Percentiles rank a stretch among this genome's conserved stretches.
These are phyloP conservation scores for Pseudocheirus occidentalis DNA, from an alignment of 2,797 vertebrate genomes.

Conservation along the genomic window DNA sequence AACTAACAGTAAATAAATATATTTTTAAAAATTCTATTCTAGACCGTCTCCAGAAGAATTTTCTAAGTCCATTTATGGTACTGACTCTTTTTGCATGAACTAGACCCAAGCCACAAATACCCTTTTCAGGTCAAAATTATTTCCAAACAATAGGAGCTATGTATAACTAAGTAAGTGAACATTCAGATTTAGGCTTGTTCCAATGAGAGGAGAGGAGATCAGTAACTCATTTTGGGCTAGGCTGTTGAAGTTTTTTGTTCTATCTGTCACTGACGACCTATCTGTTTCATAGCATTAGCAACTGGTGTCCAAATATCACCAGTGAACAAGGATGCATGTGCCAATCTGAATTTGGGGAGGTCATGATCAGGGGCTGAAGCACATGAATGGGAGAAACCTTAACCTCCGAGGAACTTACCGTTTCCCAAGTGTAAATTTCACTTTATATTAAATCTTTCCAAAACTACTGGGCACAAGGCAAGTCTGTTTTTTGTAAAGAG, in stretches of 20 bases:
- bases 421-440: constrained; percentile 5
- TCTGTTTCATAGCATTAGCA: background rate
- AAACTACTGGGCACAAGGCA: background rate
- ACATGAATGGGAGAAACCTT: background rate
- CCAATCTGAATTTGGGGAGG: background rate
- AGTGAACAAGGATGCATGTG: background rate
- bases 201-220: background rate
- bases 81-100: constrained; percentile 21
- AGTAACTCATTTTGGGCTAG: background rate
- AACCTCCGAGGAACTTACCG: background rate
- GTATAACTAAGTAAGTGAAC: background rate
- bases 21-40: constrained; percentile 20
- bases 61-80: constrained; percentile 72
- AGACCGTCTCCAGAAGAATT: constrained; percentile 40
- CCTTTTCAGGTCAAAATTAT: background rate
- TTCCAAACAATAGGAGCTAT: background rate
- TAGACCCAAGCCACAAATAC: background rate
- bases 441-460: constrained; percentile 18
- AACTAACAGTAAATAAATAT: no score
- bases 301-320: background rate
- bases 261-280: background rate
- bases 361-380: background rate
- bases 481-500: background rate
- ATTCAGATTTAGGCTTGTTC: background rate
- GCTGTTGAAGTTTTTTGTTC: background rate